Percentiles rank a stretch among this genome's conserved stretches.
phyloP scores from a whole-genome alignment of 2,888 invertebrate species.

The Habroteleia sp. region DNA sequence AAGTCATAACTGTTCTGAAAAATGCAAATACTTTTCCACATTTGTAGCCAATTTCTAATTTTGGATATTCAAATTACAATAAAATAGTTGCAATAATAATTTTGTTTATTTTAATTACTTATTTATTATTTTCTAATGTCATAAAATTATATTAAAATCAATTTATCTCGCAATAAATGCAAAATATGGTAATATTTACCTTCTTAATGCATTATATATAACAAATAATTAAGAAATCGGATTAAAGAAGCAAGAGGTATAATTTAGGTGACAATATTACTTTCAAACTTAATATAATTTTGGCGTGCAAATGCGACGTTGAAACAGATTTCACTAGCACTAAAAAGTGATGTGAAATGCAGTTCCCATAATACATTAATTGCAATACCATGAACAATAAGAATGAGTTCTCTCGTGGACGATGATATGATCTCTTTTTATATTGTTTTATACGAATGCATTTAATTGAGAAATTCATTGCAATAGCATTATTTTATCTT shows the following conservation, averaged over 20 bases:
- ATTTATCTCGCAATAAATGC: no score
- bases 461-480: slow-evolving; percentile 33
- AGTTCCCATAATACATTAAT: slow-evolving; percentile 41
- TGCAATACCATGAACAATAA: slow-evolving; percentile 35
- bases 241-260: slow-evolving; percentile 1
- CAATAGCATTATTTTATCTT: slow-evolving; percentile 1
- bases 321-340: slow-evolving; percentile 45
- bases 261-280: slow-evolving; percentile 31
- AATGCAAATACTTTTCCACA: no score
- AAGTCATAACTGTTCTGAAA: neutral
- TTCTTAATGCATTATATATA: no score
- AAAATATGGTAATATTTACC: no score
- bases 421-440: slow-evolving; percentile 51
- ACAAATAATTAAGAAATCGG: neutral
- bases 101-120: no score
- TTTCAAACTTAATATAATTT: slow-evolving; percentile 54
- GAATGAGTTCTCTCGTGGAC: slow-evolving; percentile 41
- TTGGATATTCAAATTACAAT: no score
- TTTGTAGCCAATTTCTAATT: no score
- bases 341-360: slow-evolving; percentile 51
- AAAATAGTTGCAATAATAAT: no score
- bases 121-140: no score
- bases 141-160: no score
- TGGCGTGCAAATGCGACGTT: neutral
- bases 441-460: slow-evolving; percentile 39